phyloP scores from a whole-genome alignment of 92 coral and sea anemone species.

The Palythoa grandis region DNA sequence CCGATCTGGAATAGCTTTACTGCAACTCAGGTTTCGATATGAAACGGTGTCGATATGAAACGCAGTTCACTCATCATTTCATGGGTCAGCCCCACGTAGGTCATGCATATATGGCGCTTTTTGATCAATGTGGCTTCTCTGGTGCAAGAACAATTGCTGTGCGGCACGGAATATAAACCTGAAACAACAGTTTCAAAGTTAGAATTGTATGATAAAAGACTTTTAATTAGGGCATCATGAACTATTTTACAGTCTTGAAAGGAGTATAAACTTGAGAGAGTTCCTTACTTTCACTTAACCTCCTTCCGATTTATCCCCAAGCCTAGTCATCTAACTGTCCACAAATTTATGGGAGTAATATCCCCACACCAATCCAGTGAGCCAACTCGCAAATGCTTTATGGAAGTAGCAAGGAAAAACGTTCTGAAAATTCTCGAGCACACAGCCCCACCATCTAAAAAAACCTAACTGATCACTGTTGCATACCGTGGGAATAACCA shows the following conservation, averaged over 20 bases:
- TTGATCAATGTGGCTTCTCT: conserved; percentile 42
- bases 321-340: no score
- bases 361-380: no score
- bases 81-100: neutral
- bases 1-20: neutral
- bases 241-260: neutral
- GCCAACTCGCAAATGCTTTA: no score
- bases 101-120: neutral
- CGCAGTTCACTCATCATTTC: neutral
- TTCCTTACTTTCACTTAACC: no score
- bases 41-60: neutral
- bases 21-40: neutral
- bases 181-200: conserved; percentile 14
- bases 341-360: no score
- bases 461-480: no score
- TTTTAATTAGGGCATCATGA: neutral
- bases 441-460: no score
- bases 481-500: no score
- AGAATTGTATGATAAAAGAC: neutral
- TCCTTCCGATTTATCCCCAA: no score
- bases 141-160: conserved; percentile 89
- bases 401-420: no score
- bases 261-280: neutral
- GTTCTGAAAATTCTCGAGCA: no score
- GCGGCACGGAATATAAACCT: conserved; percentile 94